Base-by-base conservation (phyloP, 1,140 invertebrate genomes). In the Drosophila littoralis region DNA sequence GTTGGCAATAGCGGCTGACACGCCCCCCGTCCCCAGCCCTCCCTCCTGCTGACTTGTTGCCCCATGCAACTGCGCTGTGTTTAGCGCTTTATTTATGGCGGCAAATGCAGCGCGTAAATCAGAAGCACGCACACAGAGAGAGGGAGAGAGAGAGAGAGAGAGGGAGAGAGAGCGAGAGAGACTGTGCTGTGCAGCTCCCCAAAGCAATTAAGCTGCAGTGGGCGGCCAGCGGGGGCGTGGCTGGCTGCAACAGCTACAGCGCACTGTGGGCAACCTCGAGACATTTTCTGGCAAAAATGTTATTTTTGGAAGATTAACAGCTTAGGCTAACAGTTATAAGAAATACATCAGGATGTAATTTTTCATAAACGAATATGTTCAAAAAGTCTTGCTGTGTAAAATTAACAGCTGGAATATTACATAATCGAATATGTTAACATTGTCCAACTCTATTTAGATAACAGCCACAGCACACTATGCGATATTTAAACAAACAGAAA, bases 51-150 rank as follows among this genome's bases (percentile, higher is more conserved):
- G 48, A 7, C 33, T 28, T 40, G n/a, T 10, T 8, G n/a, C 22
- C 28, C 12, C 12, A 7, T 7, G 12, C 48, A 51, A 51, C 45
- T 59, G 13, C 33, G 54, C 59, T 51, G 46, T 65, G 74, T 61
- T 78, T 78, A 84, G 70, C 79, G 68, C 59, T 75, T 81, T 82
- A 88, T 88, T 86, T 82, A 82, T 81, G 64, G 76, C 79, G 46
- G 67, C 46, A 82, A 82, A 59, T 79, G 83, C 80, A 76, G 17
- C 48, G 32, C 67, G 68, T 68, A 75, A 78, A 75, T 78, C 72
- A 70, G 60, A 65, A 17, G 46, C 33, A 58, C 43, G 48, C 43
- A 50, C 64, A 52, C 58, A 48, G 22, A 64, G 35, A 46, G 12
- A 38, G 46, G 38, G 28, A 51, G 67, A 40, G 59, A 42, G 35